These are phyloP conservation scores for Fukomys damarensis DNA, from an alignment of 2,113 vertebrate species.

Conservation along the genomic window DNA sequence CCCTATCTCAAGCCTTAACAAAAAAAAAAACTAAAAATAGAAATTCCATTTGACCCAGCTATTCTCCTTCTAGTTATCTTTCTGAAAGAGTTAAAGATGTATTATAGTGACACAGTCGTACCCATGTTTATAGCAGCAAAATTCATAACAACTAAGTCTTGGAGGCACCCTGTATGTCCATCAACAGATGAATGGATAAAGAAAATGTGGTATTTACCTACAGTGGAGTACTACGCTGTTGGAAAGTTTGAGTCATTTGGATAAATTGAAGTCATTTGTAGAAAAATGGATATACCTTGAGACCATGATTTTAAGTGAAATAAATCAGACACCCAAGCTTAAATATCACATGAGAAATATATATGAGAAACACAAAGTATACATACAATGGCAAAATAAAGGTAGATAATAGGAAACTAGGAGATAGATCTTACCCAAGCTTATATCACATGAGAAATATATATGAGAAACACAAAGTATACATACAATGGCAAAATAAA, in stretches of 20 bases:
- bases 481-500: too few relatives aligned
- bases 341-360: neutral
- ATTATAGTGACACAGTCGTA: neutral
- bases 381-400: neutral
- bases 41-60: neutral
- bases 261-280: neutral
- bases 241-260: neutral
- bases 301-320: neutral
- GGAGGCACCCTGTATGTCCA: neutral
- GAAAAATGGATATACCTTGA: neutral
- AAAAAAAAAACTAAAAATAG: neutral
- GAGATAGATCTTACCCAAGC: neutral
- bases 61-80: neutral
- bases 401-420: neutral
- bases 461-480: neutral
- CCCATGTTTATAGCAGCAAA: neutral
- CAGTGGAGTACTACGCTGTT: neutral
- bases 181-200: neutral
- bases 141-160: neutral
- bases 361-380: neutral
- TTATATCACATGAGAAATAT: neutral
- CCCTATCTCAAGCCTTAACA: too few relatives aligned
- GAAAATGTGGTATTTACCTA: neutral
- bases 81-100: neutral
- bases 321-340: neutral